Conservation (phyloP, 2,888 invertebrate genomes). For the Crocallis elinguaria region DNA sequence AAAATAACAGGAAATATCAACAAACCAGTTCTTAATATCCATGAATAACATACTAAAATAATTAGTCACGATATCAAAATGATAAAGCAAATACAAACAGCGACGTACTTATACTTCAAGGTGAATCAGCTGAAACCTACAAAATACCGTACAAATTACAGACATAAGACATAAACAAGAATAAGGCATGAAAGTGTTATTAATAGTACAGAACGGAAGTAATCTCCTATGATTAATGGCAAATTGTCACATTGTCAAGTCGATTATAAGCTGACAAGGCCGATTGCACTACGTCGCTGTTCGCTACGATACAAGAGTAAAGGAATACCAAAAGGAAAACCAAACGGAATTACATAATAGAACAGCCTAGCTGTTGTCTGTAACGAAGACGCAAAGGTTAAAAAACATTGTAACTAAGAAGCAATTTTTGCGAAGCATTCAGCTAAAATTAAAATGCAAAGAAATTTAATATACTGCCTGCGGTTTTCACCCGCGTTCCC, state of each 20-base stretch:
- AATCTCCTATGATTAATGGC: constrained; percentile 4
- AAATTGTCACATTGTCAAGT: constrained; percentile 10
- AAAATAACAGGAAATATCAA: constrained; percentile 21
- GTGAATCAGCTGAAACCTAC: background rate
- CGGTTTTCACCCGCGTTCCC: too few species aligned
- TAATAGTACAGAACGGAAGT: constrained; percentile 17
- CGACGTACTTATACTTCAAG: constrained; percentile 1
- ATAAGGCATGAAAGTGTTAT: background rate
- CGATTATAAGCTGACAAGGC: constrained; percentile 10
- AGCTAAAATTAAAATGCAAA: too few species aligned
- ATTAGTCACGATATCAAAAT: constrained; percentile 20
- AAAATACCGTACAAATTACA: background rate
- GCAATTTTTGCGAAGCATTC: too few species aligned
- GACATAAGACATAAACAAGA: background rate
- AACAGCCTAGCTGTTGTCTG: too few species aligned
- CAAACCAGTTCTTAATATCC: constrained; percentile 5
- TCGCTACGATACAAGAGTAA: background rate
- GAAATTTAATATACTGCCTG: too few species aligned
- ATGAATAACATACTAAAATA: constrained; percentile 12
- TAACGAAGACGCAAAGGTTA: too few species aligned
- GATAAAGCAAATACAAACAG: constrained; percentile 10
- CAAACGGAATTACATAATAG: too few species aligned
- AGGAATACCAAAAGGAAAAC: too few species aligned
- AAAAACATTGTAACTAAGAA: too few species aligned
- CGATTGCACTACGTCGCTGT: background rate